Percentiles rank a stretch among this genome's conserved stretches.
phyloP scores from a whole-genome alignment of 2,888 invertebrate species.

The Thecocarcelia acutangulata region DNA sequence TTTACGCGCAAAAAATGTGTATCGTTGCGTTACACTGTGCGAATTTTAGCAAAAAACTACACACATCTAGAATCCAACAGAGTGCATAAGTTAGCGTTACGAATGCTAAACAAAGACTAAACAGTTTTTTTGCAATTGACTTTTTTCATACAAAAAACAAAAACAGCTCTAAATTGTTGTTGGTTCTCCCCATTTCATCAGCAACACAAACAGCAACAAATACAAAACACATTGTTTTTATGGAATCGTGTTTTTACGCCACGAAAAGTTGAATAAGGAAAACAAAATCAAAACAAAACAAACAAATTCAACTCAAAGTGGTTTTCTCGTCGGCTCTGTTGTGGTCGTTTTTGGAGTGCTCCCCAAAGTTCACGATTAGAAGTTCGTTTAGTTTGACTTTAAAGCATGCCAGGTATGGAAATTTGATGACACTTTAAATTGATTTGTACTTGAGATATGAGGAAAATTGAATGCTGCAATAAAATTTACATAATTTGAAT shows the following conservation, averaged over 20 bases:
- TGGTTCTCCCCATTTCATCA: slow-evolving; percentile 39
- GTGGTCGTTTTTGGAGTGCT: slow-evolving; percentile 1
- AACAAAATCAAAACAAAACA: slow-evolving; percentile 35
- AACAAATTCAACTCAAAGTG: slow-evolving; percentile 30
- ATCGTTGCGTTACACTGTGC: slow-evolving; percentile 45
- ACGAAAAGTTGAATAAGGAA: slow-evolving; percentile 5
- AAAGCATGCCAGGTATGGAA: slow-evolving; percentile 37
- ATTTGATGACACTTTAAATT: neutral
- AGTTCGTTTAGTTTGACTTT: slow-evolving; percentile 53
- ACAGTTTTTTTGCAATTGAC: slow-evolving; percentile 55
- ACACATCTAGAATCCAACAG: neutral
- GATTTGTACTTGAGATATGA: too few relatives aligned
- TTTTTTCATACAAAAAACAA: slow-evolving; percentile 18
- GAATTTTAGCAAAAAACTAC: slow-evolving; percentile 12
- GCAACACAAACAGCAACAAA: slow-evolving; percentile 17
- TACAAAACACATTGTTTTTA: slow-evolving; percentile 26
- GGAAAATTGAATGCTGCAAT: neutral
- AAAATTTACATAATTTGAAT: neutral
- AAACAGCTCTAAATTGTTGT: slow-evolving; percentile 22
- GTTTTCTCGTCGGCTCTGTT: slow-evolving; percentile 24
- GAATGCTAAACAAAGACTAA: slow-evolving; percentile 68
- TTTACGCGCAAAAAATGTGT: slow-evolving; percentile 37
- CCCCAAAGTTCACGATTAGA: slow-evolving; percentile 37
- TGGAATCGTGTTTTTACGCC: slow-evolving; percentile 22
- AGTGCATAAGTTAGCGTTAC: slow-evolving; percentile 56